These are phyloP conservation scores for Takifugu flavidus DNA, from an alignment of 2,113 vertebrate species.

Conservation along the genomic window DNA sequence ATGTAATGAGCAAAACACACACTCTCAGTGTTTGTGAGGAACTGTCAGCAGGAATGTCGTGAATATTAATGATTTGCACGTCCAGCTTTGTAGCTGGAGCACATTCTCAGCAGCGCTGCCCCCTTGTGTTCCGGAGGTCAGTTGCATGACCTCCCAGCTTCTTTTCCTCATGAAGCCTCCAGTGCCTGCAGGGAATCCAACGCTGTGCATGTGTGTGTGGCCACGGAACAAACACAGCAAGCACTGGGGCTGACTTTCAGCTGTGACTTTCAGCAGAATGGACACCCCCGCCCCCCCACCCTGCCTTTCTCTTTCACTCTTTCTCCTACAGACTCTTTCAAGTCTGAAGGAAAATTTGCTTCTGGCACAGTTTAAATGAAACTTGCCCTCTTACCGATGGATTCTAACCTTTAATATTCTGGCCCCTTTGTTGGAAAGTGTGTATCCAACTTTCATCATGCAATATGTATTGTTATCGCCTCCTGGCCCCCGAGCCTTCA, in stretches of 20 bases:
- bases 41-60: slow-evolving; percentile 2
- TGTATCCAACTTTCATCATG: slow-evolving; percentile 69
- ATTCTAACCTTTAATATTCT: slow-evolving; percentile 75
- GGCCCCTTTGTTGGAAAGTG: slow-evolving; percentile 64
- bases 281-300: slow-evolving; percentile 19
- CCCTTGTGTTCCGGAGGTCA: slow-evolving; percentile 60
- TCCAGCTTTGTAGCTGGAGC: not conserved
- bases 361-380: slow-evolving; percentile 72
- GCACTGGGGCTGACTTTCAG: slow-evolving; percentile 70
- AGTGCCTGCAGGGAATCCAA: slow-evolving; percentile 58
- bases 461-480: slow-evolving; percentile 60
- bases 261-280: slow-evolving; percentile 66
- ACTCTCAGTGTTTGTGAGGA: too few species aligned
- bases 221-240: slow-evolving; percentile 57
- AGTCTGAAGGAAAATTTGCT: slow-evolving; percentile 58
- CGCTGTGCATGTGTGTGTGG: slow-evolving; percentile 55
- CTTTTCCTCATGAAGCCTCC: slow-evolving; percentile 61
- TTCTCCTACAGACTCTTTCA: slow-evolving; percentile 39
- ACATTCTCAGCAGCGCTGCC: slow-evolving; percentile 40
- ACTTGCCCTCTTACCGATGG: slow-evolving; percentile 66
- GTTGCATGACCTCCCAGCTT: slow-evolving; percentile 40
- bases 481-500: slow-evolving; percentile 27
- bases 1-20: not conserved
- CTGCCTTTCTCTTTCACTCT: not conserved
- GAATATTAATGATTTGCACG: slow-evolving; percentile 32